Evolutionary conservation across 2,797 vertebrate genomes (phyloP).

Genomic region (Ibycter americanus): DNA sequence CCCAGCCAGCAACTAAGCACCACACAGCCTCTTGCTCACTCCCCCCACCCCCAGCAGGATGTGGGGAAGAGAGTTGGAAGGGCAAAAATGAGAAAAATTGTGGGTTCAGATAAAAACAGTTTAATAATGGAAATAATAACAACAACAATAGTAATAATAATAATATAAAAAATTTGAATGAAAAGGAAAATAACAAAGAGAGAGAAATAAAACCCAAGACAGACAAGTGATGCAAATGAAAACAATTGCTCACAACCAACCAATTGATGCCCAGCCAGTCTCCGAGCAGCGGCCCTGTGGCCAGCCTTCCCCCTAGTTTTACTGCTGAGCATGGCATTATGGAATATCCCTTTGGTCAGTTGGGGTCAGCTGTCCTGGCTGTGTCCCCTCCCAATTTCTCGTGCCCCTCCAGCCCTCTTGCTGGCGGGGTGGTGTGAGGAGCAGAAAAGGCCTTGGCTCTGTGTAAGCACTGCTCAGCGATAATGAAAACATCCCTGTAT

Average conservation of each 20-base stretch:
- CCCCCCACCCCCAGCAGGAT: neutral
- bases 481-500: neutral
- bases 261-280: neutral
- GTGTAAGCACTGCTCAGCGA: neutral
- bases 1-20: neutral
- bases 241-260: neutral
- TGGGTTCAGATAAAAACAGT: neutral
- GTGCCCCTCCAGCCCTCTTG: rapidly evolving
- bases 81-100: neutral
- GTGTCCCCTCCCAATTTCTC: neutral
- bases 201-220: neutral
- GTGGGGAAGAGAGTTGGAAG: neutral
- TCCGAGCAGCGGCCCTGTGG: neutral
- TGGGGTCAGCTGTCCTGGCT: neutral
- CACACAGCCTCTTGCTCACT: neutral
- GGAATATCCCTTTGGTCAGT: neutral
- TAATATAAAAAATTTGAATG: neutral
- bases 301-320: neutral
- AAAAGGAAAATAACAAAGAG: neutral
- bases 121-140: neutral
- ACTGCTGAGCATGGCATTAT: neutral
- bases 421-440: neutral
- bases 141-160: neutral
- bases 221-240: neutral
- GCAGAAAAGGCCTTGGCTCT: neutral